Base-by-base conservation (phyloP, 2,797 vertebrate genomes). In the Danio choprae region DNA sequence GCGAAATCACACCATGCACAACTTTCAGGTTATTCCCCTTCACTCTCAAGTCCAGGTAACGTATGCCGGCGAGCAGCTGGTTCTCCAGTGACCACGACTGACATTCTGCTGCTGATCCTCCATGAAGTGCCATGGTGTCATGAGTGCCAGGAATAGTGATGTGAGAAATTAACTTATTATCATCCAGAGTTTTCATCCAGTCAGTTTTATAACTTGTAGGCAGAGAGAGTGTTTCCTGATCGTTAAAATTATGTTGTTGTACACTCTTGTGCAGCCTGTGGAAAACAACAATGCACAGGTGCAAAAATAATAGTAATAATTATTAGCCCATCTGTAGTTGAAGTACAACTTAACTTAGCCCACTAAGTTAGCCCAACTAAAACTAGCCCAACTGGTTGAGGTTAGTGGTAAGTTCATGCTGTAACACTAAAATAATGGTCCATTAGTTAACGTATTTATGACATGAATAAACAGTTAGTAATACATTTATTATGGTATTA, bases 21-120 rank as follows among this genome's bases (percentile, higher is more conserved):
- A 90, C 81, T 38, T 84, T 87, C 7, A 91, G 87, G 7, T 70
- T 50, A 3, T 86, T 40, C 2, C 55, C 82, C 18, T 87, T 86
- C 16, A 90, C 87, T 51, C 87, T 88, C 53, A 92, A 74, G 44
- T 91, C 91, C 38, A 92, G 80, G 78, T 87, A 92, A 46, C 90
- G 89, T 74, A 92, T 86, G 16, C 90, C 90, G 0, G 83, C 88
- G 64, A 77, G 86, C 13, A 92, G 83, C 85, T 91, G 91, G 46
- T 89, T 72, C 2, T 2, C 75, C 80, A 91, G 86, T 5, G n/a
- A n/a, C n/a, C n/a, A n/a, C n/a, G 72, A 50, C 83, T 91, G 89
- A 53, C 83, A 81, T 65, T 91, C 48, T 7, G n/a, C 58, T 0
- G 79, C 63, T 6, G 86, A 76, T 36, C 88, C 90, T 20, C 90